A percentile compares a stretch with the other conserved stretches of the same genome.
These are phyloP conservation scores for Asobara japonica DNA, from an alignment of 1,140 invertebrate species.

Conservation along the genomic window DNA sequence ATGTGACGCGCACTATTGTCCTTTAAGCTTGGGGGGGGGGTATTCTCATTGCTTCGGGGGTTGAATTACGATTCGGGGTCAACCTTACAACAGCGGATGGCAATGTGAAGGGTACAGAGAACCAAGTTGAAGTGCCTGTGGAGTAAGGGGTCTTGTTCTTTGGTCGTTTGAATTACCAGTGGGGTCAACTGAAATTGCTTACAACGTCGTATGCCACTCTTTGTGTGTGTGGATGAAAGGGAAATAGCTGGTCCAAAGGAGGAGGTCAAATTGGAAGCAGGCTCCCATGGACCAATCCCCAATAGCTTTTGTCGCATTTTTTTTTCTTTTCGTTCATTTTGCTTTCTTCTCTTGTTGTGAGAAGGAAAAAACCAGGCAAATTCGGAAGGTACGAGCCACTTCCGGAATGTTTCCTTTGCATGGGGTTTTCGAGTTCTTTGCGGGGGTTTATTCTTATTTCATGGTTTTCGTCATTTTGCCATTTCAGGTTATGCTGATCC, in stretches of 20 bases:
- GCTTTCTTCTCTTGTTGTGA: constrained; percentile 42
- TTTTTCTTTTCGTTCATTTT: constrained; percentile 40
- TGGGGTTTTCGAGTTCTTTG: no score
- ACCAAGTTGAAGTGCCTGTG: constrained; percentile 19
- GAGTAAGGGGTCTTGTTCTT: constrained; percentile 46
- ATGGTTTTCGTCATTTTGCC: not conserved
- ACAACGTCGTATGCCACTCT: constrained; percentile 28
- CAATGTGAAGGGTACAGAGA: constrained; percentile 6
- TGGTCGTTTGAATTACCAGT: constrained; percentile 49
- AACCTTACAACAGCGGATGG: constrained; percentile 32
- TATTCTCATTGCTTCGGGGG: constrained; percentile 24
- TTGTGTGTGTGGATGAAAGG: constrained; percentile 25
- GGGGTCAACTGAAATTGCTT: constrained; percentile 44
- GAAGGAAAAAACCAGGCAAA: constrained; percentile 40
- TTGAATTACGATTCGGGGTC: constrained; percentile 36
- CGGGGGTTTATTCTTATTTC: no score
- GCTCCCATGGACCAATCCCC: constrained; percentile 40
- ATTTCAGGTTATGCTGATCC: no score
- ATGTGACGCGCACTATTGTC: constrained; percentile 47
- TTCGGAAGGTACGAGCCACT: constrained; percentile 37
- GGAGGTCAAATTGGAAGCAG: constrained; percentile 10
- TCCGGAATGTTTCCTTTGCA: constrained; percentile 31
- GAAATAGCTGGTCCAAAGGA: constrained; percentile 39
- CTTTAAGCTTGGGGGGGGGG: constrained; percentile 32
- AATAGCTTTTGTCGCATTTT: constrained; percentile 45